Evolutionary conservation across 2,113 vertebrate genomes (phyloP).

Genomic region (Lepus timidus): DNA sequence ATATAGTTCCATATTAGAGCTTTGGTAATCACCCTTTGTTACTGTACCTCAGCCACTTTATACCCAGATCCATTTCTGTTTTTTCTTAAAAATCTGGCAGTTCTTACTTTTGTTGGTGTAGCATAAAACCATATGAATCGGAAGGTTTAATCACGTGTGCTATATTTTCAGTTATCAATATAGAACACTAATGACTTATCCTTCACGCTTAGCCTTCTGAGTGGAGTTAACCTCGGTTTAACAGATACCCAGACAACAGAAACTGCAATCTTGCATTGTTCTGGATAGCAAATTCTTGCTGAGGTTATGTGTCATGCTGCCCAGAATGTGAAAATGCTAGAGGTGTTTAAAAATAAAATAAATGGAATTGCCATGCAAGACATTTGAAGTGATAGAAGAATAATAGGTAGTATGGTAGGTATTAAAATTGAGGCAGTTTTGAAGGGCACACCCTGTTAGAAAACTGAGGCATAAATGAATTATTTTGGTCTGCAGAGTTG

Average conservation of each 20-base stretch:
- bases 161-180: conserved; percentile 5
- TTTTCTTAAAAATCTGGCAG: conserved; percentile 47
- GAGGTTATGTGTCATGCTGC: background rate
- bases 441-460: background rate
- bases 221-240: background rate
- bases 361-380: background rate
- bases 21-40: background rate
- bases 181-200: background rate
- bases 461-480: background rate
- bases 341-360: background rate
- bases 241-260: background rate
- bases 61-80: background rate
- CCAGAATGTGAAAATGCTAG: background rate
- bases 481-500: background rate
- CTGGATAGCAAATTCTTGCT: background rate
- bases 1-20: background rate
- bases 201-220: background rate
- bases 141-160: background rate
- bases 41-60: background rate
- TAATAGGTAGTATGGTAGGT: background rate
- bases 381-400: conserved; percentile 15
- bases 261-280: background rate
- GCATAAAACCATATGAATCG: background rate
- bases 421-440: background rate
- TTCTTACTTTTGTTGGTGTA: conserved; percentile 18